phyloP scores from a whole-genome alignment of 1,140 invertebrate genomes.

The Cardiocondyla obscurior region DNA sequence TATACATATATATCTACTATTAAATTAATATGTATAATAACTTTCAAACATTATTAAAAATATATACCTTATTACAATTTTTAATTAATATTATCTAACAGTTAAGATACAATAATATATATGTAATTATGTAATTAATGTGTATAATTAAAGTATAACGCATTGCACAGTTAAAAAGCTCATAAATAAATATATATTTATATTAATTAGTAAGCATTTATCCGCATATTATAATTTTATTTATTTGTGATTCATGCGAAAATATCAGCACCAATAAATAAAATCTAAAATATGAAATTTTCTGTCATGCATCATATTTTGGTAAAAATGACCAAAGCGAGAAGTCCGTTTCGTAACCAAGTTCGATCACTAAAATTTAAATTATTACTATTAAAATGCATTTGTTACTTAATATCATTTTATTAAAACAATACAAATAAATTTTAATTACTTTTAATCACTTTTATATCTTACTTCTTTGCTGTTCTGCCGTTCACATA shows the following conservation, averaged over 20 bases:
- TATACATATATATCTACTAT: neutral
- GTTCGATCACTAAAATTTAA: neutral
- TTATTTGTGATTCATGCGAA: neutral
- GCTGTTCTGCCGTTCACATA: neutral
- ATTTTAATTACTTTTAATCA: conserved; percentile 18
- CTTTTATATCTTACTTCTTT: conserved; percentile 11
- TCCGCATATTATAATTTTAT: neutral
- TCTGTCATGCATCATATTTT: neutral
- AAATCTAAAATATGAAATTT: neutral
- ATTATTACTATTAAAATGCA: neutral
- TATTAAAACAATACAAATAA: conserved; percentile 3
- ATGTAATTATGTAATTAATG: neutral
- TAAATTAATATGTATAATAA: neutral
- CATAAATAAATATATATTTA: neutral
- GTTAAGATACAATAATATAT: too few relatives aligned
- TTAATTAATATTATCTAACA: neutral
- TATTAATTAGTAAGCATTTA: neutral
- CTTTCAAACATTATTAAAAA: neutral
- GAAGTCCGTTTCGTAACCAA: neutral
- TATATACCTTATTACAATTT: neutral
- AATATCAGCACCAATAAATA: neutral
- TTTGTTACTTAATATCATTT: neutral
- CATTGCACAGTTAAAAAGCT: neutral
- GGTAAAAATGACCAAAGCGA: neutral
- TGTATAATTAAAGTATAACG: neutral